A percentile compares a stretch with the other conserved stretches of the same genome.
phyloP scores from a whole-genome alignment of 2,888 invertebrate species.

The Glyphotaelius pellucidus region DNA sequence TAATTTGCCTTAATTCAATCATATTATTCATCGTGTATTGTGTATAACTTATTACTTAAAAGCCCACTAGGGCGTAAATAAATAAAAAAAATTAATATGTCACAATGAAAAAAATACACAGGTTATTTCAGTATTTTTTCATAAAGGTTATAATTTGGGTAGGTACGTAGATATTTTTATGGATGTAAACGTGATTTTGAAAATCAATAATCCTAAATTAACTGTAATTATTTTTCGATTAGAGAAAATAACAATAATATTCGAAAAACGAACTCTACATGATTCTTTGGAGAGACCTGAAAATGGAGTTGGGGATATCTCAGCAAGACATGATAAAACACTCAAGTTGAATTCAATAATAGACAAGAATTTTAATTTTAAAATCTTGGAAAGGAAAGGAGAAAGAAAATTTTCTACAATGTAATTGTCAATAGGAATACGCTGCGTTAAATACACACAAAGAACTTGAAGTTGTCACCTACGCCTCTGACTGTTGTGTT shows the following conservation, averaged over 20 bases:
- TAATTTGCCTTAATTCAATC: too few relatives aligned
- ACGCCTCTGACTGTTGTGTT: constrained; percentile 43
- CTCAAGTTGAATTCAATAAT: background rate
- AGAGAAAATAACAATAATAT: background rate
- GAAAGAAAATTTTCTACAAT: background rate
- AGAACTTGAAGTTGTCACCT: background rate
- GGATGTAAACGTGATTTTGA: too few relatives aligned
- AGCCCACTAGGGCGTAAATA: too few relatives aligned
- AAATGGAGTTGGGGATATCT: background rate
- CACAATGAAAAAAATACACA: too few relatives aligned
- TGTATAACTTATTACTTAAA: too few relatives aligned
- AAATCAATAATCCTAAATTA: too few relatives aligned
- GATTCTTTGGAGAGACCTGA: background rate
- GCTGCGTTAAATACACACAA: background rate
- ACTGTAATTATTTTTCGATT: background rate
- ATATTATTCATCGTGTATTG: too few relatives aligned
- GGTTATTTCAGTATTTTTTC: background rate
- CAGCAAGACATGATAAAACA: background rate
- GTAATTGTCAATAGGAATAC: background rate
- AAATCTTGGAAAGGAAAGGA: background rate
- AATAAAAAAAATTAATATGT: too few relatives aligned
- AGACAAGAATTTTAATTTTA: background rate
- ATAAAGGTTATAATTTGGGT: background rate
- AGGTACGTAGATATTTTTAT: background rate
- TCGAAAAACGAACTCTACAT: background rate